These are phyloP conservation scores for Bettongia penicillata DNA, from an alignment of 2,113 vertebrate species.

Conservation along the genomic window DNA sequence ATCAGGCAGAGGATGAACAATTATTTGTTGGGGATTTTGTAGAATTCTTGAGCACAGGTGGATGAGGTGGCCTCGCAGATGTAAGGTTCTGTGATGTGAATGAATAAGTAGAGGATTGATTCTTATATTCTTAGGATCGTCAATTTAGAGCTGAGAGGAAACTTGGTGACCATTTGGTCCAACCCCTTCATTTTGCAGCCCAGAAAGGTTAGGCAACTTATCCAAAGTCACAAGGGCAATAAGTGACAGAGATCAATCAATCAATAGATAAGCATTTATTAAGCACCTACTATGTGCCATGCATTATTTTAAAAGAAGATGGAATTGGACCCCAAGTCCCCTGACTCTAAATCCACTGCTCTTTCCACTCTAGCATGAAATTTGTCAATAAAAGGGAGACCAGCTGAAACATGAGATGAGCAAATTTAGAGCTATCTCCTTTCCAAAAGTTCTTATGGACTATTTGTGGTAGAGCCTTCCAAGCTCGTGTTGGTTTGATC, in stretches of 20 bases:
- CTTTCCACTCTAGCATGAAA: background rate
- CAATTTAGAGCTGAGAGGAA: background rate
- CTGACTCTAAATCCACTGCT: background rate
- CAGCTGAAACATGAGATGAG: background rate
- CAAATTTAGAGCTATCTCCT: no score
- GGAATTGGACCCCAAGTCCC: background rate
- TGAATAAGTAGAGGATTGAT: background rate
- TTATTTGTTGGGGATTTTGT: background rate
- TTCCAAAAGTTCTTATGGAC: no score
- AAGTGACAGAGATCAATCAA: background rate
- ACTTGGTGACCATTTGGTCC: background rate
- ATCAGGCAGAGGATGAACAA: background rate
- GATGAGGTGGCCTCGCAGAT: background rate
- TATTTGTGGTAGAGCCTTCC: no score
- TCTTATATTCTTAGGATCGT: background rate
- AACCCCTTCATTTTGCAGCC: background rate
- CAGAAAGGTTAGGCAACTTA: background rate
- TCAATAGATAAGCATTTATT: background rate
- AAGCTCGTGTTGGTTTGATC: no score
- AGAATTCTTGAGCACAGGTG: background rate
- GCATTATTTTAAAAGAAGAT: background rate
- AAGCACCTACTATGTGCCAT: background rate
- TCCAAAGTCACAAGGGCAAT: background rate
- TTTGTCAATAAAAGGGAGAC: background rate
- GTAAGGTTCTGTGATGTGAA: background rate